Evolutionary conservation across 2,888 invertebrate species (phyloP).

Genomic region (Drosophila merina): DNA sequence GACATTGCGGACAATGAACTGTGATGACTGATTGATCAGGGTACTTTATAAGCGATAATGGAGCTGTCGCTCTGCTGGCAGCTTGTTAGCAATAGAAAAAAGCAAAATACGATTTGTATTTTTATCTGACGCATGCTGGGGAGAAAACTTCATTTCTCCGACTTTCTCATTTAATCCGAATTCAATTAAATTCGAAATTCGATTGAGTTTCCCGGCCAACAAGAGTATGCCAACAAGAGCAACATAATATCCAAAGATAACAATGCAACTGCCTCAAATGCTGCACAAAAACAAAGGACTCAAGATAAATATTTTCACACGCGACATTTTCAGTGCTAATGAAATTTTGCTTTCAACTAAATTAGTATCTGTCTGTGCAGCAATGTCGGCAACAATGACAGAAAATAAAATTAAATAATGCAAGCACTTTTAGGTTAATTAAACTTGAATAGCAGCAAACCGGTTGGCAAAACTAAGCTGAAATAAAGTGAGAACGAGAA

Average conservation of each 20-base stretch:
- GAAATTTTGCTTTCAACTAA: conserved; percentile 77
- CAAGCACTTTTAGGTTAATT: conserved; percentile 80
- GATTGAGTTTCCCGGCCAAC: conserved; percentile 28
- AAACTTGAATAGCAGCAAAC: conserved; percentile 76
- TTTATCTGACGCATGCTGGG: neutral
- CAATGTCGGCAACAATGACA: conserved; percentile 38
- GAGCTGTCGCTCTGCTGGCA: conserved; percentile 9
- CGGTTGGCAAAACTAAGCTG: conserved; percentile 60
- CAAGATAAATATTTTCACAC: conserved; percentile 77
- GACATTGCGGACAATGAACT: conserved; percentile 44
- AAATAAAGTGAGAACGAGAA: conserved; percentile 46
- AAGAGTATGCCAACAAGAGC: conserved; percentile 2
- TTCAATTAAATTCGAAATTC: conserved; percentile 27
- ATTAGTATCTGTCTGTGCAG: conserved; percentile 58
- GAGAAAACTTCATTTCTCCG: neutral
- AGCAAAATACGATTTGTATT: conserved; percentile 3
- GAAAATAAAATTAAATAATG: conserved; percentile 78
- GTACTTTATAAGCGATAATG: conserved; percentile 28
- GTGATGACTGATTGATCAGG: conserved; percentile 41
- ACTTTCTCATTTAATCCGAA: neutral
- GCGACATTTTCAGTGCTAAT: conserved; percentile 74
- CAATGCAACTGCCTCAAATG: conserved; percentile 29
- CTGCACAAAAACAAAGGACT: conserved; percentile 55
- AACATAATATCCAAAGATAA: conserved; percentile 33
- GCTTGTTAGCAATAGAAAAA: neutral